Evolutionary conservation across 2,113 vertebrate genomes (phyloP).

Genomic region (Mobula hypostoma): DNA sequence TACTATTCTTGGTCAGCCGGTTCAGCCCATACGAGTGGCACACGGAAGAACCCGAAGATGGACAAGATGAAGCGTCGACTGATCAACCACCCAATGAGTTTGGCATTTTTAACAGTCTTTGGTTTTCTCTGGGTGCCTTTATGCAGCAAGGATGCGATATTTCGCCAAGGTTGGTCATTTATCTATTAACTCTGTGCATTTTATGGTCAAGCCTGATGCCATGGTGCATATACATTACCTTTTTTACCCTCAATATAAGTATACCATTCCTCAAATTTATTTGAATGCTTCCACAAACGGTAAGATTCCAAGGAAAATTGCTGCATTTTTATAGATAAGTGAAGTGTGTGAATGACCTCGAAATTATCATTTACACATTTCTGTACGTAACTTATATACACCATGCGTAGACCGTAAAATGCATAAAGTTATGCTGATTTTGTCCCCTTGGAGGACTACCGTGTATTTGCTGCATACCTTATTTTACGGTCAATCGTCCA

Average conservation of each 20-base stretch:
- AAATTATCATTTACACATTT: slow-evolving; percentile 26
- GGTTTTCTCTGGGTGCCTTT: slow-evolving; percentile 98
- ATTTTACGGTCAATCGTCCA: slow-evolving; percentile 42
- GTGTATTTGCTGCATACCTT: slow-evolving; percentile 41
- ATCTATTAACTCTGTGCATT: slow-evolving; percentile 44
- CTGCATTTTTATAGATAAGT: slow-evolving; percentile 31
- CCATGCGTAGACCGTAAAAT: slow-evolving; percentile 39
- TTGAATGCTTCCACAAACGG: slow-evolving; percentile 23
- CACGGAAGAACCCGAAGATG: slow-evolving; percentile 91
- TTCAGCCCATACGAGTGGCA: slow-evolving; percentile 98
- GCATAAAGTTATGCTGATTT: slow-evolving; percentile 38
- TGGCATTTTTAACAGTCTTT: slow-evolving; percentile 98
- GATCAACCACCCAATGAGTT: slow-evolving; percentile 98
- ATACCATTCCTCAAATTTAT: slow-evolving; percentile 30
- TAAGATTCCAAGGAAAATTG: slow-evolving; percentile 35
- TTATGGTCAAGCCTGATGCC: slow-evolving; percentile 38
- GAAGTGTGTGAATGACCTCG: slow-evolving; percentile 36
- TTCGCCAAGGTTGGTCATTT: slow-evolving; percentile 84
- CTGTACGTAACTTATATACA: slow-evolving; percentile 37
- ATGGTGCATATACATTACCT: slow-evolving; percentile 40
- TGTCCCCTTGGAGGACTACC: slow-evolving; percentile 40
- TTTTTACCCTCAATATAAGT: slow-evolving; percentile 22
- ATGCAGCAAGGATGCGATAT: slow-evolving; percentile 99
- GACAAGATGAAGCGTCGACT: slow-evolving; percentile 74
- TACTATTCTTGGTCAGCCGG: slow-evolving; percentile 96